Evolutionary conservation across 35 echinoderm and acorn worm species (phyloP).

Genomic region (Amphiura filiformis): DNA sequence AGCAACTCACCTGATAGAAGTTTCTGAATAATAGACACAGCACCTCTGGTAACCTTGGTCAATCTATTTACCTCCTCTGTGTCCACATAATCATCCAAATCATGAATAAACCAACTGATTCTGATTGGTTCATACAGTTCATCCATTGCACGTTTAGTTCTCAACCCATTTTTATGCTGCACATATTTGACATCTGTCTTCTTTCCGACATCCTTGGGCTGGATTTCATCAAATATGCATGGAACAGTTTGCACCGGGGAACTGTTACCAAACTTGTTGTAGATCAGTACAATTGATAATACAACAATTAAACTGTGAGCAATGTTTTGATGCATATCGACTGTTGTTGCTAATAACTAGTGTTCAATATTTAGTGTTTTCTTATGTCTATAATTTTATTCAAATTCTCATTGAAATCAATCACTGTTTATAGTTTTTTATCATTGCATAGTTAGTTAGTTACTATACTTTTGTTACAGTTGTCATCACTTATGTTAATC

Average conservation of each 20-base stretch:
- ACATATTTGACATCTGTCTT: slow-evolving; percentile 13
- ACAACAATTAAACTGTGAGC: not conserved
- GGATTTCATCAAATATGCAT: slow-evolving; percentile 42
- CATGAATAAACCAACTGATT: slow-evolving; percentile 21
- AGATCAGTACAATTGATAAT: not conserved
- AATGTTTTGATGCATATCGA: not conserved
- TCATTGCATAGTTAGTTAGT: not conserved
- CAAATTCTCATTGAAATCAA: not conserved
- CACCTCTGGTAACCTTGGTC: slow-evolving; percentile 26
- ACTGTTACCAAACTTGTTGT: not conserved
- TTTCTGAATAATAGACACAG: slow-evolving; percentile 48
- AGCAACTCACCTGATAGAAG: slow-evolving; percentile 60
- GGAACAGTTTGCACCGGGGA: not conserved
- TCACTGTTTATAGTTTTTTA: not conserved
- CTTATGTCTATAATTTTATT: not conserved
- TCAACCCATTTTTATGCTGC: not conserved
- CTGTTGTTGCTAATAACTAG: not conserved
- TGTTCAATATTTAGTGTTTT: not conserved
- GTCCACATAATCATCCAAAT: slow-evolving; percentile 39
- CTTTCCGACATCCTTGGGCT: not conserved
- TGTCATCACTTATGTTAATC: not conserved
- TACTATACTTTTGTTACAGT: not conserved
- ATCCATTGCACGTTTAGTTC: not conserved
- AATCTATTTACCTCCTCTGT: slow-evolving; percentile 35
- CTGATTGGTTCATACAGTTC: slow-evolving; percentile 62